Evolutionary conservation across 2,888 invertebrate species (phyloP), one percentile per base, ranked within the genome.

Genomic region (Rhaphigaster nebulosa): DNA sequence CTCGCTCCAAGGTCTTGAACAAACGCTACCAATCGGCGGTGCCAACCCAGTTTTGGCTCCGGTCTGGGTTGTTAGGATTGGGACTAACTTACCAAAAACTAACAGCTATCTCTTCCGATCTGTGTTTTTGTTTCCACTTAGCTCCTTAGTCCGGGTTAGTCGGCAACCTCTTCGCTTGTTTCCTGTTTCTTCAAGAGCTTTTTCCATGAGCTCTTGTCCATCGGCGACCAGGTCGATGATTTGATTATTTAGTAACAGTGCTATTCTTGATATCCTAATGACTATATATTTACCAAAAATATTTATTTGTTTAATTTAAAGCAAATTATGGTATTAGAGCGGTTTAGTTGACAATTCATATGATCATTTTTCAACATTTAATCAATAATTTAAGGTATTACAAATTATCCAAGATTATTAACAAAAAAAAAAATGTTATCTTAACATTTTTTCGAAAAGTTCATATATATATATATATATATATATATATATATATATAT

Each of bases 121-220:
- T 76, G 8, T 76, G 70, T 76, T 76, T 76, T 76, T 76, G 70
- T 76, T 65, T 76, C 70, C 70, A 76, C 70, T 76, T 76, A 76
- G 70, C 20, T 76, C 8, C 70, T 76, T 23, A 76, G 34, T 34
- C 34, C 3, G 38, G 29, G 34, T 76, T 76, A 1, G 70, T 76
- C 20, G 38, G 34, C 5, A 15, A 20, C 38, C 70, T 76, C 38
- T 76, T 76, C 20, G 8, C 15, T 20, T 76, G 70, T 38, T 76
- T 38, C 70, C 20, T 76, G 70, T 76, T 76, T 76, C 38, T 23
- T 34, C 23, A 38, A 38, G 38, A 38, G 38, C 70, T 34, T 76
- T 65, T 76, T 76, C 38, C 20, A 76, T 38, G 38, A 34, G 70
- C 20, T 76, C 18, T 4, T 5, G 34, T 70, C 70, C 38, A 38